These are phyloP conservation scores for Euzophera pinguis DNA, from an alignment of 2,888 invertebrate species.

Conservation along the genomic window DNA sequence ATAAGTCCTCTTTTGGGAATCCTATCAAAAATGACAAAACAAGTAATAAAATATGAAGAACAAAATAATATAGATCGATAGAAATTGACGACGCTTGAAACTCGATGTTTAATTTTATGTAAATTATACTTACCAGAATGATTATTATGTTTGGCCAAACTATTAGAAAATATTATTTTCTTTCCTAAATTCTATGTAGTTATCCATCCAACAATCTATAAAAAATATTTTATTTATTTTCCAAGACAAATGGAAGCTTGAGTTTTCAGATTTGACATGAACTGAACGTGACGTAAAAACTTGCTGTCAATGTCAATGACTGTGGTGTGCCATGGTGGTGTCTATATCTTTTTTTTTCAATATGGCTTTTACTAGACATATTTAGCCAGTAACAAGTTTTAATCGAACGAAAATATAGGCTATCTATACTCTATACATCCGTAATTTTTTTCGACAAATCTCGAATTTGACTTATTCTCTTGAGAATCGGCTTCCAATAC, in stretches of 20 bases:
- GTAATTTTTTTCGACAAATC: no score
- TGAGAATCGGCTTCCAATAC: no score
- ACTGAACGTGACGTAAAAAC: slow-evolving; percentile 26
- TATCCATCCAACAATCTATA: slow-evolving; percentile 50
- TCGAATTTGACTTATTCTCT: background rate
- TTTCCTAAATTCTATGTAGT: slow-evolving; percentile 34
- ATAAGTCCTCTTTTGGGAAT: slow-evolving; percentile 83
- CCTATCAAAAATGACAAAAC: slow-evolving; percentile 56
- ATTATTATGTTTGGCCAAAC: slow-evolving; percentile 55
- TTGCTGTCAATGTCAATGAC: no score
- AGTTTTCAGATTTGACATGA: slow-evolving; percentile 35
- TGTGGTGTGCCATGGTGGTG: no score
- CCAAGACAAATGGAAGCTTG: slow-evolving; percentile 37
- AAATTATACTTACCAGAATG: slow-evolving; percentile 66
- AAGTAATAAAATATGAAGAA: slow-evolving; percentile 24
- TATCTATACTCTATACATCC: no score
- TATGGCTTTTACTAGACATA: no score
- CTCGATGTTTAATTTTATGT: slow-evolving; percentile 17
- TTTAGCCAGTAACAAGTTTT: no score
- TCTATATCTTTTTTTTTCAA: no score
- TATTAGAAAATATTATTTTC: slow-evolving; percentile 45
- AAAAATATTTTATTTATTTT: slow-evolving; percentile 29
- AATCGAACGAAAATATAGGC: no score
- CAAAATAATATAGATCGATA: slow-evolving; percentile 55
- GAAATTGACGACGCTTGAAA: slow-evolving; percentile 38